Conservation (phyloP, 1,140 invertebrate genomes). For the Dendroctonus ponderosae region DNA sequence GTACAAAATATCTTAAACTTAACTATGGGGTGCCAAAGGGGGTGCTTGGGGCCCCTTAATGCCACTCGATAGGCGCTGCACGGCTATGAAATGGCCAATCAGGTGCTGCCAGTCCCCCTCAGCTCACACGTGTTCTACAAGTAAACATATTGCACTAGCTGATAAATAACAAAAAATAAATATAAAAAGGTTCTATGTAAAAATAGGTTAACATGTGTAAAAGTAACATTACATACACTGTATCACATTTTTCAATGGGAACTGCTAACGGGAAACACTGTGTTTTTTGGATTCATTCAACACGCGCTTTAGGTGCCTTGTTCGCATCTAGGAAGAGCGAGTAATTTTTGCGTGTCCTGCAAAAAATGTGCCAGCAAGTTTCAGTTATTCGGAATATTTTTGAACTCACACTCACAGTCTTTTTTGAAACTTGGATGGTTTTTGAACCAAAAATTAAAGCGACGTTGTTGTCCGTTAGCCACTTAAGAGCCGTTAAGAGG, state of each 20-base stretch:
- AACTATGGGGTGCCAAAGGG: not conserved
- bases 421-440: not conserved
- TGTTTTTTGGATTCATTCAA: not conserved
- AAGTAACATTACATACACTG: constrained; percentile 31
- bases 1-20: not conserved
- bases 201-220: constrained; percentile 40
- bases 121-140: constrained; percentile 1
- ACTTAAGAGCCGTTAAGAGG: no score
- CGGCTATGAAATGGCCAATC: no score
- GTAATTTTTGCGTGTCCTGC: not conserved
- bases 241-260: constrained; percentile 15
- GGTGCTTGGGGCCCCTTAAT: not conserved
- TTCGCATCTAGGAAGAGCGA: not conserved
- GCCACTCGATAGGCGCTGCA: no score
- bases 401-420: no score
- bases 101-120: no score
- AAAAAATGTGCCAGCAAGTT: not conserved
- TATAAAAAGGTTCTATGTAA: constrained; percentile 42
- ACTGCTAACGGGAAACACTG: constrained; percentile 4
- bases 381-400: no score
- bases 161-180: constrained; percentile 41
- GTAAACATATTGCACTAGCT: constrained; percentile 36
- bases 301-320: not conserved
- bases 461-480: not conserved
- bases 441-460: not conserved